Conservation (phyloP, 2,888 invertebrate genomes). For the Noctua pronuba region DNA sequence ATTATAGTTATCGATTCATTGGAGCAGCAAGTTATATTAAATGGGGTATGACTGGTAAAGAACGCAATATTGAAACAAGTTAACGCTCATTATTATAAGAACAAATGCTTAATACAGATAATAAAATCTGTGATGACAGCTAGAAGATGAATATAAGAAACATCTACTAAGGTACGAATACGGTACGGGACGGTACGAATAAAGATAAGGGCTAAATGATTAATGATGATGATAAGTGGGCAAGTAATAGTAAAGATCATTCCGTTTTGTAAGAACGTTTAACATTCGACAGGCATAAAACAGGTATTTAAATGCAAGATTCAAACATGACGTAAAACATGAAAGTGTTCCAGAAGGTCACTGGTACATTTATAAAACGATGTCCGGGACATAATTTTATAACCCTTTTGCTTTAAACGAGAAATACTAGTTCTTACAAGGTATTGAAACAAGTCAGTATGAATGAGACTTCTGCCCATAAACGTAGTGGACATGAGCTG, state of each 20-base stretch:
- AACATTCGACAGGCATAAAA: background rate
- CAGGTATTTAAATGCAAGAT: background rate
- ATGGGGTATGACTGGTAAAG: background rate
- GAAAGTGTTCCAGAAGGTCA: slow-evolving; percentile 20
- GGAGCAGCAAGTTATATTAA: slow-evolving; percentile 19
- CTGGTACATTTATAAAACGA: slow-evolving; percentile 32
- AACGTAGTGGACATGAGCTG: slow-evolving; percentile 1
- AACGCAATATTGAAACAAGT: background rate
- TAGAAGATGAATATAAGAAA: background rate
- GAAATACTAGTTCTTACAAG: slow-evolving; percentile 48
- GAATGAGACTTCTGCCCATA: slow-evolving; percentile 43
- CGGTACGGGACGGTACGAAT: too few relatives aligned
- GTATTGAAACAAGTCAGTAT: slow-evolving; percentile 47
- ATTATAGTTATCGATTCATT: slow-evolving; percentile 50
- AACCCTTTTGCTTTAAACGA: slow-evolving; percentile 56
- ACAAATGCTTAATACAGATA: too few relatives aligned
- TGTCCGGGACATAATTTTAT: slow-evolving; percentile 51
- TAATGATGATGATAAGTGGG: background rate
- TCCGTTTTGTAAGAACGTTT: background rate
- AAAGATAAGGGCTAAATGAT: background rate
- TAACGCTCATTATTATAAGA: background rate
- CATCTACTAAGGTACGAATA: too few relatives aligned
- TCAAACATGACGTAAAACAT: background rate
- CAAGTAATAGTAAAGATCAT: background rate
- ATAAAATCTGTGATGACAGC: background rate